Evolutionary conservation across 2,113 vertebrate species (phyloP).

Genomic region (Mionectes macconnelli): DNA sequence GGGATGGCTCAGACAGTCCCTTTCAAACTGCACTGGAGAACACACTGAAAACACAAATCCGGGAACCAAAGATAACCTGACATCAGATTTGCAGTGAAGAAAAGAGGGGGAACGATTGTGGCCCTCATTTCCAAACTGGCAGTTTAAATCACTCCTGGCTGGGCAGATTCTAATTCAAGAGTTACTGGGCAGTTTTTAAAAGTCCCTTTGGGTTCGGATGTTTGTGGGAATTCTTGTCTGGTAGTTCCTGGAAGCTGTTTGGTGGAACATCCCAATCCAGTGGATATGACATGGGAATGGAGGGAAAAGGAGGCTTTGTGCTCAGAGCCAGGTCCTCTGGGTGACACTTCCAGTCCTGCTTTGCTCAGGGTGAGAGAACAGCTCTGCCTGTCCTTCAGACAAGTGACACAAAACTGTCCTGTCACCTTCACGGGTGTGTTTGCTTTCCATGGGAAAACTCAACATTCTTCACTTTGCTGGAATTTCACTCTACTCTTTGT

Average conservation of each 20-base stretch:
- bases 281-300: background rate
- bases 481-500: background rate
- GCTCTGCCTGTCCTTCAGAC: background rate
- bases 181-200: background rate
- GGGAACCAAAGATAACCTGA: background rate
- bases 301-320: background rate
- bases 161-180: background rate
- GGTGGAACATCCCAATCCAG: background rate
- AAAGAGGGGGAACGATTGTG: background rate
- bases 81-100: background rate
- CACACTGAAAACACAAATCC: background rate
- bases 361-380: background rate
- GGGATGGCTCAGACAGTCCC: background rate
- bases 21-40: slow-evolving; percentile 52
- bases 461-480: background rate
- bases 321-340: background rate
- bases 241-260: background rate
- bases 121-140: background rate
- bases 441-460: background rate
- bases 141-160: background rate
- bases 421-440: background rate
- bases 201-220: background rate
- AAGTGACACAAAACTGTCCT: background rate
- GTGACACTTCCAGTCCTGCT: background rate
- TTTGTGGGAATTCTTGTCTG: background rate